A percentile compares a stretch with the other conserved stretches of the same genome.
Evolutionary conservation across 2,113 vertebrate genomes (phyloP).

Genomic region (Hoplias malabaricus): DNA sequence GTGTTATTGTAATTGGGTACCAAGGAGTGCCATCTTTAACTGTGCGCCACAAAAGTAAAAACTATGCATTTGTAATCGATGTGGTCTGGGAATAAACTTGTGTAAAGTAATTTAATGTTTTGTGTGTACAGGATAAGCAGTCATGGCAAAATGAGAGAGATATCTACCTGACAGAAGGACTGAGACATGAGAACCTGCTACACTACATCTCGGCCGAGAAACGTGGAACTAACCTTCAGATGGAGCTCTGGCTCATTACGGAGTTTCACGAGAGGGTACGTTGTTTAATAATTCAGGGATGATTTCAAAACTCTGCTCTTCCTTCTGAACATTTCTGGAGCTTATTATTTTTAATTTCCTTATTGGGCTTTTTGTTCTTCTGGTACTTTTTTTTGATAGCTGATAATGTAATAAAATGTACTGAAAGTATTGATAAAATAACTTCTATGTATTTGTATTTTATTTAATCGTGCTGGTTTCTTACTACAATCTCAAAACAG

Average conservation of each 20-base stretch:
- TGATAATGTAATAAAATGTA: no score
- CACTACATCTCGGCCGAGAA: slow-evolving; percentile 96
- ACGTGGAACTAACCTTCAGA: slow-evolving; percentile 89
- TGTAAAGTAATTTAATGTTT: neutral
- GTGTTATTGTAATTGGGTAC: neutral
- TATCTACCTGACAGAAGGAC: slow-evolving; percentile 90
- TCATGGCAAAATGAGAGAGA: slow-evolving; percentile 98
- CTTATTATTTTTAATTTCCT: neutral
- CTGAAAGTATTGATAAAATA: no score
- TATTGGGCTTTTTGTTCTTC: neutral
- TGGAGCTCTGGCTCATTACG: slow-evolving; percentile 94
- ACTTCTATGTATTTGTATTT: no score
- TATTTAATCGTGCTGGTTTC: no score
- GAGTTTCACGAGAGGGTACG: slow-evolving; percentile 95
- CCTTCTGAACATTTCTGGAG: neutral
- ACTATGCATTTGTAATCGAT: no score
- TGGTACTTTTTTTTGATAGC: no score
- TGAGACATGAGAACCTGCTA: slow-evolving; percentile 94
- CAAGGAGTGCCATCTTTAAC: neutral
- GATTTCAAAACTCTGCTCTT: neutral
- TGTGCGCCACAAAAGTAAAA: neutral
- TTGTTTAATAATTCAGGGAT: neutral
- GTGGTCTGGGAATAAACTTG: no score
- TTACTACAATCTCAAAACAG: no score
- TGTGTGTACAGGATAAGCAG: slow-evolving; percentile 85